Conservation (phyloP, 2,113 vertebrate species). For the Boleophthalmus pectinirostris region DNA sequence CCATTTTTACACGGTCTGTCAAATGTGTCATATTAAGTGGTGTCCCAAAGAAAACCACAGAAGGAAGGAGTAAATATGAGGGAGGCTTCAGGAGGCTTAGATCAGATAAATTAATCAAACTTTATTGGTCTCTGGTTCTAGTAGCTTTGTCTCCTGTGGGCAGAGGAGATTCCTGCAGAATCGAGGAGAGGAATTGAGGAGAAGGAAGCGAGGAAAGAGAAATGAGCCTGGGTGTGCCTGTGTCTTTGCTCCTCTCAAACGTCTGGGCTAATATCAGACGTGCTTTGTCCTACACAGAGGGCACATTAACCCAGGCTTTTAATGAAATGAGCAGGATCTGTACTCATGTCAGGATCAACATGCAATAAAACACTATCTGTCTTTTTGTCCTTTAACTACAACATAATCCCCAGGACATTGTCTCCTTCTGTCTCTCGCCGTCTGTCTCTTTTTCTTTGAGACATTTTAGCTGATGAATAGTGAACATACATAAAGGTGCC, state of each 20-base stretch:
- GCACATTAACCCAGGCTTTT: constrained; percentile 9
- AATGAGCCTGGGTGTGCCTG: constrained; percentile 21
- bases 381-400: neutral
- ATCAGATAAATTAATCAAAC: no score
- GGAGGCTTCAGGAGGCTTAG: no score
- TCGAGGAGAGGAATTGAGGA: no score
- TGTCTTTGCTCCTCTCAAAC: constrained; percentile 6
- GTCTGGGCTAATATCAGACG: constrained; percentile 5
- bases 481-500: neutral
- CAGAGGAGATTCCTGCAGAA: no score
- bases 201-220: no score
- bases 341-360: constrained; percentile 7
- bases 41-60: no score
- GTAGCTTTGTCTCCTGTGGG: no score
- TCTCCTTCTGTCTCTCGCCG: neutral
- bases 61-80: no score
- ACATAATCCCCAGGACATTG: no score
- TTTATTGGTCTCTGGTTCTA: no score
- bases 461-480: neutral
- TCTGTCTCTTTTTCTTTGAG: neutral
- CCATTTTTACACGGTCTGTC: no score
- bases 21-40: no score
- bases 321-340: constrained; percentile 8
- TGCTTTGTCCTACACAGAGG: constrained; percentile 12
- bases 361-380: neutral